Evolutionary conservation across 2,888 invertebrate genomes (phyloP).

Genomic region (Pristionchus mayeri): DNA sequence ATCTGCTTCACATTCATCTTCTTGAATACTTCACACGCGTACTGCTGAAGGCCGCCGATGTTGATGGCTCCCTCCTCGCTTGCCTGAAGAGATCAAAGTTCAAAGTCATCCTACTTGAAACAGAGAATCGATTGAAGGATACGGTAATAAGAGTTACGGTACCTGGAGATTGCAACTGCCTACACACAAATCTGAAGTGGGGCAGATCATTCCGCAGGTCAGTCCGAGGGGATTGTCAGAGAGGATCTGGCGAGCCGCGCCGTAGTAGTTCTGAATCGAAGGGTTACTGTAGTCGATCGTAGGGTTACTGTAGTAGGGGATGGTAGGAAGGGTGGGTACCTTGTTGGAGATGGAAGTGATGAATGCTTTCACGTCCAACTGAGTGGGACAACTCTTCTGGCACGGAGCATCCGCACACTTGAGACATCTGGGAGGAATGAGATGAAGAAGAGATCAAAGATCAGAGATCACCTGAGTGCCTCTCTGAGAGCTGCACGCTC

Average conservation of each 20-base stretch:
- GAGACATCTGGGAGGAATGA: conserved; percentile 81
- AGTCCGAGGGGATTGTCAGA: conserved; percentile 96
- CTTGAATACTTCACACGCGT: conserved; percentile 95
- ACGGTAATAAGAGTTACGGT: not conserved
- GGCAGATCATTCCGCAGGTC: conserved; percentile 98
- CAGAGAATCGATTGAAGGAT: no score
- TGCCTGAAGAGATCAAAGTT: conserved; percentile 80
- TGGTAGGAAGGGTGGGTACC: conserved; percentile 78
- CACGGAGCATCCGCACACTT: conserved; percentile 78
- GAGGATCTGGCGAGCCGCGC: conserved; percentile 92
- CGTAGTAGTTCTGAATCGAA: conserved; percentile 89
- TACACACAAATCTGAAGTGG: conserved; percentile 97
- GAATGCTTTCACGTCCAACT: conserved; percentile 95
- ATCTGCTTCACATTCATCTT: conserved; percentile 93
- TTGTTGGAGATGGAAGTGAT: conserved; percentile 96
- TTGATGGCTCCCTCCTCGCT: conserved; percentile 98
- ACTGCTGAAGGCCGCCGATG: conserved; percentile 97
- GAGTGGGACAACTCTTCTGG: conserved; percentile 97
- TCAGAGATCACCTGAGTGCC: conserved; percentile 60
- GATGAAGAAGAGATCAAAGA: not conserved
- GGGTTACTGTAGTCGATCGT: no score
- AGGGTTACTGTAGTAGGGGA: no score
- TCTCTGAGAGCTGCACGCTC: conserved; percentile 90
- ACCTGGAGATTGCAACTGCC: conserved; percentile 92
- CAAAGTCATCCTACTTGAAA: not conserved